Conservation (phyloP, 2,797 vertebrate species). For the Danio albolineatus region DNA sequence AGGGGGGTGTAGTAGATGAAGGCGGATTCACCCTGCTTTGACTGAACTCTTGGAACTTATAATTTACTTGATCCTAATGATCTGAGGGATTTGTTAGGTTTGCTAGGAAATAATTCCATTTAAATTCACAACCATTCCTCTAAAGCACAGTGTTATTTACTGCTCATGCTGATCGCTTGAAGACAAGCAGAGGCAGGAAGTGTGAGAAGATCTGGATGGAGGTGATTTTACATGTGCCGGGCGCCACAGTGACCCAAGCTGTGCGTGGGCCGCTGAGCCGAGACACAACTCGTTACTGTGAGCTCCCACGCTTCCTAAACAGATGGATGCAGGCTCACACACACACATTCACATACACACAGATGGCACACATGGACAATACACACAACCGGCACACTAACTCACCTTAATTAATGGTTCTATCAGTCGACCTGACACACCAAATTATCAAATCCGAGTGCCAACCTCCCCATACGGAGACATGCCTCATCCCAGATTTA, state of each 20-base stretch:
- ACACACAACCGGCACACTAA: slow-evolving; percentile 41
- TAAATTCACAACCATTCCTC: background rate
- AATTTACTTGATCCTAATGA: too few species aligned
- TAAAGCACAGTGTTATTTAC: background rate
- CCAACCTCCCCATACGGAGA: slow-evolving; percentile 33
- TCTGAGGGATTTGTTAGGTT: too few species aligned
- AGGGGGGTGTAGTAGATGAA: too few species aligned
- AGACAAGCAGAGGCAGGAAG: slow-evolving; percentile 37
- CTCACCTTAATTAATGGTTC: slow-evolving; percentile 46
- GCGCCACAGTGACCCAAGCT: slow-evolving; percentile 57
- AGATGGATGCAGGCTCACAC: slow-evolving; percentile 57
- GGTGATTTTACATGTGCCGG: slow-evolving; percentile 54
- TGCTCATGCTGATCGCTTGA: background rate
- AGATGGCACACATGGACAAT: slow-evolving; percentile 38
- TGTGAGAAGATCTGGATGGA: slow-evolving; percentile 34
- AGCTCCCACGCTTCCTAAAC: slow-evolving; percentile 65
- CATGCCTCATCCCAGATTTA: slow-evolving; percentile 34
- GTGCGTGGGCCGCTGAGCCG: slow-evolving; percentile 62
- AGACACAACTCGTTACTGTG: slow-evolving; percentile 64
- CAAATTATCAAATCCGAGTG: slow-evolving; percentile 37
- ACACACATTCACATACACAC: slow-evolving; percentile 47
- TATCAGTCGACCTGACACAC: slow-evolving; percentile 36
- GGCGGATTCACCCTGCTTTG: too few species aligned
- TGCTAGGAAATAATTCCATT: background rate
- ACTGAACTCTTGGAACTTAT: too few species aligned